A percentile compares a stretch with the other conserved stretches of the same genome.
Conservation (phyloP, 2,888 invertebrate genomes). For the Nomada ferruginata region DNA sequence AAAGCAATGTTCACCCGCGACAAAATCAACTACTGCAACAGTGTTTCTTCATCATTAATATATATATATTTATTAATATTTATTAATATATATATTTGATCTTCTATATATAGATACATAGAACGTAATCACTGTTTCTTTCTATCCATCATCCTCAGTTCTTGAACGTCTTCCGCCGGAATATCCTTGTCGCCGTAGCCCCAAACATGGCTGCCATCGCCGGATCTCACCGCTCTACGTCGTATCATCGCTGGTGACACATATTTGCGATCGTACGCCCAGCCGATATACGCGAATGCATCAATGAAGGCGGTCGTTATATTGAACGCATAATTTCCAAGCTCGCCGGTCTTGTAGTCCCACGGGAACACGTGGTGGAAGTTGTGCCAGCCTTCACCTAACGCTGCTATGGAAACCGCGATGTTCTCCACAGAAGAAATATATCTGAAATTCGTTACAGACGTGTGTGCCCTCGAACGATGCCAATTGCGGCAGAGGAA, state of each 20-base stretch:
- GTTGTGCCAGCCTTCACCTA: slow-evolving; percentile 94
- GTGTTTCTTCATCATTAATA: neutral
- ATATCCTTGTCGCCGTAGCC: slow-evolving; percentile 88
- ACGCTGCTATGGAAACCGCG: slow-evolving; percentile 89
- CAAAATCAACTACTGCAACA: neutral
- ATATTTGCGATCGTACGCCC: slow-evolving; percentile 92
- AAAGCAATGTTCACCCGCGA: neutral
- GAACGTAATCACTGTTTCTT: slow-evolving; percentile 69
- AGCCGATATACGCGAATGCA: slow-evolving; percentile 90
- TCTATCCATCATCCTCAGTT: slow-evolving; percentile 86
- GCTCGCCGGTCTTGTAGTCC: slow-evolving; percentile 87
- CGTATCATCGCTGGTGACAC: slow-evolving; percentile 86
- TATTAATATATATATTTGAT: too few relatives aligned
- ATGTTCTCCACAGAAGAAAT: slow-evolving; percentile 91
- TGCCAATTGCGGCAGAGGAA: too few relatives aligned
- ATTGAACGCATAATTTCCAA: slow-evolving; percentile 88
- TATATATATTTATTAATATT: too few relatives aligned
- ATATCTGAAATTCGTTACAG: slow-evolving; percentile 84
- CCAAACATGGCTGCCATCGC: slow-evolving; percentile 87
- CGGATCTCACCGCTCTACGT: slow-evolving; percentile 86
- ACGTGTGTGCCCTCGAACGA: too few relatives aligned
- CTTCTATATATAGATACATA: too few relatives aligned
- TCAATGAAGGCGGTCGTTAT: slow-evolving; percentile 93
- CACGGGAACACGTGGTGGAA: slow-evolving; percentile 91
- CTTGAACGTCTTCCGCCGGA: slow-evolving; percentile 85